These are phyloP conservation scores for Brevimyrus niger DNA, from an alignment of 2,113 vertebrate species.

Conservation along the genomic window DNA sequence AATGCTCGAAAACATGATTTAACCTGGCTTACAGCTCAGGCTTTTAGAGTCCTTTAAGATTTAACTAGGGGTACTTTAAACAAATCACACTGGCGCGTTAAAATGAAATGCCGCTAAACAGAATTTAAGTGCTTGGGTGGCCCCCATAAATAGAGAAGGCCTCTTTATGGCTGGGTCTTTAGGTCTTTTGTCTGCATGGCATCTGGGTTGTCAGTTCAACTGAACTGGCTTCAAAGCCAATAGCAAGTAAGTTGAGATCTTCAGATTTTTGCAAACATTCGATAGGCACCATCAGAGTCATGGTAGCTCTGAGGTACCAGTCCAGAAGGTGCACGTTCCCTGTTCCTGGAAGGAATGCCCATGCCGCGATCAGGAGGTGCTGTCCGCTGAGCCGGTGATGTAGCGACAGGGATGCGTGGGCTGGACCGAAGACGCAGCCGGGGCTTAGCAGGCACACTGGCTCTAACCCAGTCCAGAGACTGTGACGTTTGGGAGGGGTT, in stretches of 20 bases:
- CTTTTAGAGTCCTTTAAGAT: background rate
- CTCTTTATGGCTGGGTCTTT: background rate
- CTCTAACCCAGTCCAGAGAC: background rate
- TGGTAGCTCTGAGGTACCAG: background rate
- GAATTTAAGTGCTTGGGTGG: background rate
- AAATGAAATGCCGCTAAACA: background rate
- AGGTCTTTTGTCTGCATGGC: background rate
- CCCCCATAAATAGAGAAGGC: background rate
- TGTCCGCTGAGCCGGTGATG: background rate
- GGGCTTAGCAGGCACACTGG: background rate
- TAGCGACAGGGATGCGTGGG: background rate
- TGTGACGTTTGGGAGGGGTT: too few relatives aligned
- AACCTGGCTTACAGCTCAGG: background rate
- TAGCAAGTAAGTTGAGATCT: background rate
- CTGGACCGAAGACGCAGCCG: background rate
- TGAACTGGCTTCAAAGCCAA: background rate
- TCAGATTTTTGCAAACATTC: background rate
- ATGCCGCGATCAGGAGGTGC: background rate
- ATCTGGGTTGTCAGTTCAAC: background rate
- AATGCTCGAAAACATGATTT: background rate
- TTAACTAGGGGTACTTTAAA: background rate
- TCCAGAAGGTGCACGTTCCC: background rate
- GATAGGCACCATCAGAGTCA: background rate
- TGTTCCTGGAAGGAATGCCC: background rate
- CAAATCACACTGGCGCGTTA: background rate